Base-by-base conservation (phyloP, 2,888 invertebrate species). In the Perithous albicinctus region DNA sequence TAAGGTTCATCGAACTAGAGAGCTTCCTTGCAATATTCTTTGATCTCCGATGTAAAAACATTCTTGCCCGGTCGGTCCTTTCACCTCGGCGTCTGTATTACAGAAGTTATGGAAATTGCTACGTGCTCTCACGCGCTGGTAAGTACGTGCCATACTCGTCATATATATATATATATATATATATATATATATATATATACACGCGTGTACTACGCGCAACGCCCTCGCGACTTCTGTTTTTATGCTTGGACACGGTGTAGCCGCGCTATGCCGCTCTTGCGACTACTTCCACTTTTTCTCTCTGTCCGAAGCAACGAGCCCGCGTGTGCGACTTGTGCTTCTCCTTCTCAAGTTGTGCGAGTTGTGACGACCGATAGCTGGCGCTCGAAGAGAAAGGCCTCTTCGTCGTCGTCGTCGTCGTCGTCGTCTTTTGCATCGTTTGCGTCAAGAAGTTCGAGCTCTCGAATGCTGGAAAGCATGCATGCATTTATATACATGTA, bases 271-370 rank as follows among this genome's bases (percentile, higher is more conserved):
- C 15, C 29, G 15, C 38, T 54, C 38, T n/a, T 38, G 29, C 59
- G 77, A 70, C 63, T 56, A 78, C 70, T 70, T 70, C 70, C 77
- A 78, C 63, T 78, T 78, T n/a, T 78, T 78, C 70, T 78, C 70
- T 70, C 77, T 54, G 63, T 78, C 32, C 69, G 26, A 54, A 70
- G 51, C 54, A 41, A 77, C 51, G 26, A 15, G 32, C 70, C n/a
- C 38, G 54, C 63, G 29, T 75, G 69, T 29, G 48, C 59, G 51
- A n/a, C 26, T 18, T 51, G 66, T 77, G 32, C 56, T 70, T 78
- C 54, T 70, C 70, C 54, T 70, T 64, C 61, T 51, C 54, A 41
- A 43, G 38, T 61, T 61, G 32, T 48, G 38, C 23, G 18, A 59
- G 59, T 20, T 32, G n/a, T n/a, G 48, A 61, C 51, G 63, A 51